These are phyloP conservation scores for Tragulus kanchil DNA, from an alignment of 2,113 vertebrate genomes.

Conservation along the genomic window DNA sequence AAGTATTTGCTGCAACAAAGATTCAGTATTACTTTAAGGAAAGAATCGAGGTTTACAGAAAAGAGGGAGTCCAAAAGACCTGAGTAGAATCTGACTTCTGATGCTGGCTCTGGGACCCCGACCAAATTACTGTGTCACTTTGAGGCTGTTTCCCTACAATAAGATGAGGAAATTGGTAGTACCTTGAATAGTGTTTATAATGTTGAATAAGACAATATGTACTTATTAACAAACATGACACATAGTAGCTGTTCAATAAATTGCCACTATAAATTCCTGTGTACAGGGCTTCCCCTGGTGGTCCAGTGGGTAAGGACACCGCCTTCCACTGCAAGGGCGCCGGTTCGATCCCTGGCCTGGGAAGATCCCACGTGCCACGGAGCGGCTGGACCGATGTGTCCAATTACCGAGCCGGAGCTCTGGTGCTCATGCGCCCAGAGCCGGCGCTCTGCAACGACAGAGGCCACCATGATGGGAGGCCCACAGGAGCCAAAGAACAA, in stretches of 20 bases:
- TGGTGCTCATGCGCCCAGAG: no score
- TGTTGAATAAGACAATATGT: not conserved
- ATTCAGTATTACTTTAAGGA: not conserved
- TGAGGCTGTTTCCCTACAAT: not conserved
- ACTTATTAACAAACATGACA: not conserved
- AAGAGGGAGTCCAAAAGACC: not conserved
- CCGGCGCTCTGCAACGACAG: no score
- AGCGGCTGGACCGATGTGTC: no score
- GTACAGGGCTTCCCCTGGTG: no score
- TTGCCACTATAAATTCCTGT: not conserved
- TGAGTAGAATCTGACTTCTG: not conserved
- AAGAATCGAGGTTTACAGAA: not conserved
- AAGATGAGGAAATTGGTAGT: not conserved
- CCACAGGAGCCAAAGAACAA: no score
- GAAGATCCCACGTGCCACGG: no score
- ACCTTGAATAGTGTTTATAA: not conserved
- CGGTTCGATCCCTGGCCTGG: no score
- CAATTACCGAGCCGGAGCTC: no score
- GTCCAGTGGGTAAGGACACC: no score
- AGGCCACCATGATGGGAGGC: no score
- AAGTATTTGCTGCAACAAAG: not conserved
- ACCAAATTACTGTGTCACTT: not conserved
- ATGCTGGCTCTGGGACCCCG: not conserved
- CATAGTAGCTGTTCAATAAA: not conserved
- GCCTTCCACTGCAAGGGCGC: no score